Evolutionary conservation across 2,797 vertebrate genomes (phyloP), one percentile per base, ranked within the genome.

Genomic region (Cyprinodon diabolis): DNA sequence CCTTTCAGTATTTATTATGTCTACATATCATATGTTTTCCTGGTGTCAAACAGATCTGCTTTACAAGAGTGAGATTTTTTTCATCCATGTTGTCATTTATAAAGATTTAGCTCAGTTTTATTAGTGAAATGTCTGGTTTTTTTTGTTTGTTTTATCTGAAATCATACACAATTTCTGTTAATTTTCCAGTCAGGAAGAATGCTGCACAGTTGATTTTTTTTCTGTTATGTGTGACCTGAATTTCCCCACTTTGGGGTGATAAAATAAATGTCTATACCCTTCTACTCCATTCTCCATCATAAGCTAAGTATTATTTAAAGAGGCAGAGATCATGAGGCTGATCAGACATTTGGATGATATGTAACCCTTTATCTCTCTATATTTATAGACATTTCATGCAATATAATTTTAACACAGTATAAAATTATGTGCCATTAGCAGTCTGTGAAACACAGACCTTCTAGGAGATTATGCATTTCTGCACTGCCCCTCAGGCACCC

Each of bases 381-480:
- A 19, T 62, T 40, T 40, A 12, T 12, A 4, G 19, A 9, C 15
- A 4, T 43, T 21, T 62, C 52, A 19, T 21, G 19, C 1, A 21
- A 62, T 37, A 48, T 48, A 1, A 47, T 62, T 10, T 43, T 43
- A 60, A 60, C 19, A 15, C 17, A 60, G 9, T 37, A 25, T 10
- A 60, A 37, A 60, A 60, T 19, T 1, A 52, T 37, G 35, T 11
- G 35, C 37, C 37, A 21, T 43, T n/a, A 12, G 2, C 11, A 23
- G n/a, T 23, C 43, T 30, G 9, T 35, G 10, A 54, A 14, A 72
- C 51, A 74, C 37, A 74, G 66, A 6, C 40, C 25, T 40, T 54
- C 66, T 47, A 69, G 14, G 47, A 30, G 47, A 2, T 65, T 21
- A 43, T 11, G 19, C 70, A 69, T 68, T 72, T 56, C 85, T 69